A percentile compares a stretch with the other conserved stretches of the same genome.
phyloP scores from a whole-genome alignment of 1,140 invertebrate species.

The Myzus persicae region DNA sequence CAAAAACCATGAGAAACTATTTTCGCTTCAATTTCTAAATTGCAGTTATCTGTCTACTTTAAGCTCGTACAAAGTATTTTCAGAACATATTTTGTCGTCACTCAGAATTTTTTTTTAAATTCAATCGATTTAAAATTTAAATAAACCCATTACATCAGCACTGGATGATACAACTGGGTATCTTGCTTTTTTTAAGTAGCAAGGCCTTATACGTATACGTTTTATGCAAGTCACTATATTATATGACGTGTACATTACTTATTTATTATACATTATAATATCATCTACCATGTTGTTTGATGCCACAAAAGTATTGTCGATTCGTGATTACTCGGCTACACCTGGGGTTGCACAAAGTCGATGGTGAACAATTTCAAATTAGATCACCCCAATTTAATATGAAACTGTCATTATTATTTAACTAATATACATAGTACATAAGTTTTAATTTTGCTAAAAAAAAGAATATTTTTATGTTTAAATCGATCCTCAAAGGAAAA shows the following conservation, averaged over 20 bases:
- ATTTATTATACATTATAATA: too few relatives aligned
- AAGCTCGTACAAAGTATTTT: background rate
- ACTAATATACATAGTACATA: too few relatives aligned
- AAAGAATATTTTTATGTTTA: too few relatives aligned
- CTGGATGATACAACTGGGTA: background rate
- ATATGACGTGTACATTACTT: too few relatives aligned
- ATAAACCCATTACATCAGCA: background rate
- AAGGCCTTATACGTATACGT: background rate
- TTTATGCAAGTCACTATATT: background rate
- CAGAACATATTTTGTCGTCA: background rate
- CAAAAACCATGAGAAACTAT: background rate
- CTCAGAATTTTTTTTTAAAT: background rate
- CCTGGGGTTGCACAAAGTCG: background rate
- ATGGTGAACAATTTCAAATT: background rate
- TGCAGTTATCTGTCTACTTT: background rate
- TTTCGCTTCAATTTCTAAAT: background rate
- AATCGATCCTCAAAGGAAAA: too few relatives aligned
- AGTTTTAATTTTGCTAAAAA: too few relatives aligned
- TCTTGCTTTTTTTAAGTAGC: background rate
- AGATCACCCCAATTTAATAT: too few relatives aligned
- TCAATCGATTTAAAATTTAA: background rate
- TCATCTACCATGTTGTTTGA: background rate
- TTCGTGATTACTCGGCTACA: background rate
- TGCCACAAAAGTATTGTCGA: too few relatives aligned
- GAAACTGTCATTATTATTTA: too few relatives aligned